Conservation (phyloP, 1,140 invertebrate species). For the Drosophila novamexicana region DNA sequence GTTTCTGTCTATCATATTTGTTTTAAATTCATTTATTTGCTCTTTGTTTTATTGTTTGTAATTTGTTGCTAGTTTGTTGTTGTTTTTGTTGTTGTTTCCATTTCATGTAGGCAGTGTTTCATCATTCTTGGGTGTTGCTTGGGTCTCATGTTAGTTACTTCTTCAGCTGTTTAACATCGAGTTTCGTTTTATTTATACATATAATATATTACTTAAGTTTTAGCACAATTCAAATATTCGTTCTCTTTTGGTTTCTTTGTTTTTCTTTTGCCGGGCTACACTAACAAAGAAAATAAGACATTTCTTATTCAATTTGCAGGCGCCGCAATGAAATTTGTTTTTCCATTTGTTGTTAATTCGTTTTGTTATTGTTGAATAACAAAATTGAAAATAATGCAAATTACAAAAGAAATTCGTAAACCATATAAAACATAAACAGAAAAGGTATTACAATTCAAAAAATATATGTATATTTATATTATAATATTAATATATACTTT, state of each 20-base stretch:
- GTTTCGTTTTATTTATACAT: slow-evolving; percentile 20
- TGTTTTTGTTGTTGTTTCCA: slow-evolving; percentile 45
- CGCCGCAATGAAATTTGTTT: slow-evolving; percentile 60
- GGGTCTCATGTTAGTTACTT: slow-evolving; percentile 35
- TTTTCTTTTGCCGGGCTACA: slow-evolving; percentile 24
- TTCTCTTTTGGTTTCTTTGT: slow-evolving; percentile 9
- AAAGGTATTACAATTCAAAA: slow-evolving; percentile 56
- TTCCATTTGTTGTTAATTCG: slow-evolving; percentile 33
- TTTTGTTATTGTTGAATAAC: slow-evolving; percentile 45
- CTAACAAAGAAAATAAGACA: slow-evolving; percentile 57
- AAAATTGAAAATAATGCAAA: slow-evolving; percentile 47
- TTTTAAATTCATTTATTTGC: slow-evolving; percentile 73
- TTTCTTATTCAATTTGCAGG: slow-evolving; percentile 45
- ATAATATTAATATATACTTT: slow-evolving; percentile 23
- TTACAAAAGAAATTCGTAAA: slow-evolving; percentile 44
- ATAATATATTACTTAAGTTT: slow-evolving; percentile 56
- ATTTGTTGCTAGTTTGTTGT: slow-evolving; percentile 74
- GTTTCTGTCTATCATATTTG: slow-evolving; percentile 41
- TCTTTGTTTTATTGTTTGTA: slow-evolving; percentile 74
- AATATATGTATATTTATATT: slow-evolving; percentile 42
- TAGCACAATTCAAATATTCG: slow-evolving; percentile 43
- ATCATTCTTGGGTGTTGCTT: slow-evolving; percentile 56
- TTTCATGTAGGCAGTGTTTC: slow-evolving; percentile 75
- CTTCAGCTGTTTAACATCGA: slow-evolving; percentile 7
- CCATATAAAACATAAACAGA: slow-evolving; percentile 45